Conservation (phyloP, 2,797 vertebrate species). For the Notoglanidium macrostoma region DNA sequence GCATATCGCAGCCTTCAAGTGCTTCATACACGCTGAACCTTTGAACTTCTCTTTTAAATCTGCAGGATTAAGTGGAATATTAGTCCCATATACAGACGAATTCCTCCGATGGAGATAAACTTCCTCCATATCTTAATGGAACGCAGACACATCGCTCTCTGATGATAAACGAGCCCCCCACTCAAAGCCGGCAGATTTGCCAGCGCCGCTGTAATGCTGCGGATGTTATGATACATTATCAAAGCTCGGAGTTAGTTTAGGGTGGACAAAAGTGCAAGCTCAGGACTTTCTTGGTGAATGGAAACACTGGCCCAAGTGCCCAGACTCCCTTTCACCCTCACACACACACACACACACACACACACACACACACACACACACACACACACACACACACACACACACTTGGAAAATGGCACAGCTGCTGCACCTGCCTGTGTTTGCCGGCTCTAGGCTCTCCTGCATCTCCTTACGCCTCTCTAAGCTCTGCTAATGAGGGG, state of each 20-base stretch:
- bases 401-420: constrained; percentile 44
- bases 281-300: constrained; percentile 49
- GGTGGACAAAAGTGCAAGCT: constrained; percentile 53
- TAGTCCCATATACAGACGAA: constrained; percentile 48
- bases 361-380: constrained; percentile 2
- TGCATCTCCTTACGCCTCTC: constrained; percentile 61
- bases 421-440: constrained; percentile 59
- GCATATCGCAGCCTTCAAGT: constrained; percentile 41
- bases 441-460: constrained; percentile 53
- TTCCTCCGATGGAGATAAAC: constrained; percentile 50
- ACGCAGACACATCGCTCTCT: constrained; percentile 44
- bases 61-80: constrained; percentile 54
- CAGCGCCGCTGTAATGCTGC: constrained; percentile 44
- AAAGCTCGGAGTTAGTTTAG: constrained; percentile 50
- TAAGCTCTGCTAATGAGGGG: constrained; percentile 72
- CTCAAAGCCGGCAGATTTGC: constrained; percentile 40
- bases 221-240: constrained; percentile 56
- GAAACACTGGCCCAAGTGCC: constrained; percentile 35
- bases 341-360: neutral
- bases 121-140: constrained; percentile 50
- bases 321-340: constrained; percentile 22
- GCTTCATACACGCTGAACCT: constrained; percentile 44
- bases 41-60: constrained; percentile 50
- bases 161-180: constrained; percentile 47
- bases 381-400: constrained; percentile 10